Base-by-base conservation (phyloP, 2,797 vertebrate species). In the Enteromius anoplus region DNA sequence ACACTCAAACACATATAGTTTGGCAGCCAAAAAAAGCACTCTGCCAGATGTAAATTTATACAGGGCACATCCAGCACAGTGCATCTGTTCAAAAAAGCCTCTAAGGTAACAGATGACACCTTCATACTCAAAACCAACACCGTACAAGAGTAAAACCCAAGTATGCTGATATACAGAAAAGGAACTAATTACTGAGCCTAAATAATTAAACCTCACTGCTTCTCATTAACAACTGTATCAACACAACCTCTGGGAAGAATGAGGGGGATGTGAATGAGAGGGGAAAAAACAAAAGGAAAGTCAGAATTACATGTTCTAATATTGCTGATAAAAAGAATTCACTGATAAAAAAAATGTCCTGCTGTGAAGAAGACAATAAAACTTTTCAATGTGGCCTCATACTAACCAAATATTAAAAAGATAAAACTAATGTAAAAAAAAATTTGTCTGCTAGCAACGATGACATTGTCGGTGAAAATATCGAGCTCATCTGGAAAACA, bases 51-150 rank as follows among this genome's bases (percentile, higher is more conserved):
- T 55, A 75, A 80, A 80, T 49, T 8, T 34, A 53, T 34, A 29
- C 9, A 55, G 32, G n/a, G 49, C 29, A 78, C 29, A 49, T 66
- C 26, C 76, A 53, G 21, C 29, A 51, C 26, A 29, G 40, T 51
- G 40, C 45, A 80, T 86, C 64, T 83, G 76, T 66, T 75, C 42
- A 51, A 21, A 21, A 70, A 69, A 4, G 12, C 51, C 45, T 72
- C 62, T 19, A 32, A 83, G 40, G 34, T 83, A 83, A 83, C 76
- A 55, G 64, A 68, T 69, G 53, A 76, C 76, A 70, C 60, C 45
- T 53, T 11, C 26, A 60, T 23, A 34, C 42, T 40, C 51, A 53
- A 55, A 51, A 60, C 77, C 76, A 66, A 60, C 32, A 73, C 32
- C 26, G 23, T 23, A 34, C 47, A 32, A 17, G 40, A 51, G 32